phyloP scores from a whole-genome alignment of 2,888 invertebrate species.

The Amiota minor region DNA sequence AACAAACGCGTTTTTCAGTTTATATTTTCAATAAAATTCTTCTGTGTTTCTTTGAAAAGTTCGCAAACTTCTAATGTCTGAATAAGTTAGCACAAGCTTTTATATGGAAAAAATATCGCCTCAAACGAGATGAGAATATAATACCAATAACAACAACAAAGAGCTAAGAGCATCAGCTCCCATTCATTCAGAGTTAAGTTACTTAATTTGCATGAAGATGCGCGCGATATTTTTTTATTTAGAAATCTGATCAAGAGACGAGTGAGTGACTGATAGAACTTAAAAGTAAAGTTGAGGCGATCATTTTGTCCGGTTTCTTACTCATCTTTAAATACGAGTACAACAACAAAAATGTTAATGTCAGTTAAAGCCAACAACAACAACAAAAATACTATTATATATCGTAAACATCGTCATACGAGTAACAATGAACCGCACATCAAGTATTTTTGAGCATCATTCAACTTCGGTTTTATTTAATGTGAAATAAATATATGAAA shows the following conservation, averaged over 20 bases:
- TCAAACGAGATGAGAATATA: background rate
- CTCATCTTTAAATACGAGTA: constrained; percentile 50
- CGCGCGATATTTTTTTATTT: constrained; percentile 26
- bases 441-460: constrained; percentile 39
- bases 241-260: no score
- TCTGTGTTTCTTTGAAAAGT: constrained; percentile 35
- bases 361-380: constrained; percentile 15
- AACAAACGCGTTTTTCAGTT: constrained; percentile 32
- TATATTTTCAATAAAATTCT: constrained; percentile 31
- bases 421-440: background rate
- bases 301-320: constrained; percentile 64
- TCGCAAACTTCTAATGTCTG: constrained; percentile 54
- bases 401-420: constrained; percentile 33
- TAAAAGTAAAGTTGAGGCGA: constrained; percentile 19
- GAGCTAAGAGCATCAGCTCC: constrained; percentile 1
- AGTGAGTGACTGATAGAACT: no score
- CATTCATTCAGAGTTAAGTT: background rate
- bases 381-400: constrained; percentile 15
- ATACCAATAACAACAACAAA: constrained; percentile 3
- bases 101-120: constrained; percentile 54
- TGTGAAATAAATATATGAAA: constrained; percentile 41
- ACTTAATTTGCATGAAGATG: constrained; percentile 59
- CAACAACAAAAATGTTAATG: constrained; percentile 36
- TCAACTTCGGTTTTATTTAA: constrained; percentile 55
- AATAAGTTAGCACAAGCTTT: constrained; percentile 47